Percentiles rank a stretch among this genome's conserved stretches.
phyloP scores from a whole-genome alignment of 2,888 invertebrate species.

The Brachynemurus nebulosus region DNA sequence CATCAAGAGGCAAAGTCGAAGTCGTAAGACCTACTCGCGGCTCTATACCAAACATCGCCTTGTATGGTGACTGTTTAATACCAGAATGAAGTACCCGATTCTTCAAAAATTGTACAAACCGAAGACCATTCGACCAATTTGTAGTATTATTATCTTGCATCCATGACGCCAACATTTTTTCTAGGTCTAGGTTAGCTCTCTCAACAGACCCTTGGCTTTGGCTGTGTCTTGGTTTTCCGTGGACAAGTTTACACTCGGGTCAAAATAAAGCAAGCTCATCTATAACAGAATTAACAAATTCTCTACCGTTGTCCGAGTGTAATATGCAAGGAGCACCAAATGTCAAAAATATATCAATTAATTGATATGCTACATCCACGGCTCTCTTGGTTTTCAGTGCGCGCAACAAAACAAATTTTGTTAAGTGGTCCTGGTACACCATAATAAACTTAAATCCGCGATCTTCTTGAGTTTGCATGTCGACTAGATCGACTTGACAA shows the following conservation, averaged over 20 bases:
- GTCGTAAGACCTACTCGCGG: too few species aligned
- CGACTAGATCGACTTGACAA: slow-evolving; percentile 28
- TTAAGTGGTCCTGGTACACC: slow-evolving; percentile 27
- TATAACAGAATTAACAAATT: slow-evolving; percentile 23
- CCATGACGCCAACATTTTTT: slow-evolving; percentile 24
- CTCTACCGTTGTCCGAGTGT: slow-evolving; percentile 25
- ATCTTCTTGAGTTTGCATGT: slow-evolving; percentile 25
- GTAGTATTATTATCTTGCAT: slow-evolving; percentile 14
- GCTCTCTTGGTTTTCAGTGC: slow-evolving; percentile 25
- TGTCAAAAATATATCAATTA: slow-evolving; percentile 18
- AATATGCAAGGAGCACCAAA: slow-evolving; percentile 26
- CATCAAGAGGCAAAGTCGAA: too few species aligned
- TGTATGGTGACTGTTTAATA: slow-evolving; percentile 20
- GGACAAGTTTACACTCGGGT: slow-evolving; percentile 26
- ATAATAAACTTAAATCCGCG: slow-evolving; percentile 26
- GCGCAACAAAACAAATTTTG: slow-evolving; percentile 28
- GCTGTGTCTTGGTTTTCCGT: slow-evolving; percentile 26
- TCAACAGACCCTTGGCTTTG: slow-evolving; percentile 26
- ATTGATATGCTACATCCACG: slow-evolving; percentile 28
- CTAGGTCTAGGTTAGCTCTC: slow-evolving; percentile 27
- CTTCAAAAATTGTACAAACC: slow-evolving; percentile 19
- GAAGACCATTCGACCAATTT: slow-evolving; percentile 17
- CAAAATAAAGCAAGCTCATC: slow-evolving; percentile 22
- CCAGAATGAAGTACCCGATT: slow-evolving; percentile 16
- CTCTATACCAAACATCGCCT: slow-evolving; percentile 20